phyloP scores from a whole-genome alignment of 2,888 invertebrate genomes.

The Ennomos quercinarius region DNA sequence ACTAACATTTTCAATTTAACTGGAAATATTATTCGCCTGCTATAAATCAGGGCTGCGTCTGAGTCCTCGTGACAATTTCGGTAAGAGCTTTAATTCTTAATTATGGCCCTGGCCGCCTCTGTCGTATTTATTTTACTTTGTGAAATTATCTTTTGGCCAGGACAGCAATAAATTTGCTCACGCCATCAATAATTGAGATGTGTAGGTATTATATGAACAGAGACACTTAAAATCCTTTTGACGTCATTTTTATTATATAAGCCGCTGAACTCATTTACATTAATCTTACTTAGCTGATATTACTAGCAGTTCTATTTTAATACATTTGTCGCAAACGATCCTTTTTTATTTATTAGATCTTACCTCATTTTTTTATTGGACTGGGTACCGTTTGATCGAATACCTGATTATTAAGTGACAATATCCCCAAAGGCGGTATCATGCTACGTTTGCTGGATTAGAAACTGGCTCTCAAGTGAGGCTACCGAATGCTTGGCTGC shows the following conservation, averaged over 20 bases:
- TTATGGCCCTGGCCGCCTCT: slow-evolving; percentile 67
- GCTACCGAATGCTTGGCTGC: too few species aligned
- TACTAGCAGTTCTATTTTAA: background rate
- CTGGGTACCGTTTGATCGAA: too few species aligned
- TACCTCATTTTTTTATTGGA: too few species aligned
- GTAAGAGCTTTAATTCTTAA: slow-evolving; percentile 79
- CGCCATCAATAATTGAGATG: slow-evolving; percentile 70
- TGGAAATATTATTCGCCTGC: slow-evolving; percentile 65
- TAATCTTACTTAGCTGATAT: slow-evolving; percentile 3
- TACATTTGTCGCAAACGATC: too few species aligned
- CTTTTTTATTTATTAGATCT: too few species aligned
- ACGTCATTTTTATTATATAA: slow-evolving; percentile 35
- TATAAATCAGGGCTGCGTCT: slow-evolving; percentile 68
- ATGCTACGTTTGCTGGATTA: too few species aligned
- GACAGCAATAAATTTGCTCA: slow-evolving; percentile 65
- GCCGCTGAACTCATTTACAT: slow-evolving; percentile 29
- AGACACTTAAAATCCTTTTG: slow-evolving; percentile 36
- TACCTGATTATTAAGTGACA: too few species aligned
- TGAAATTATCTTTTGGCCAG: slow-evolving; percentile 61
- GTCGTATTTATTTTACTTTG: slow-evolving; percentile 74
- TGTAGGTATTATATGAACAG: slow-evolving; percentile 42
- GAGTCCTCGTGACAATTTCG: slow-evolving; percentile 69
- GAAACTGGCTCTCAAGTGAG: too few species aligned
- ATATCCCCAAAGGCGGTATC: too few species aligned
- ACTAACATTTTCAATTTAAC: slow-evolving; percentile 69